These are phyloP conservation scores for Dendroctonus valens DNA, from an alignment of 1,140 invertebrate species.

Conservation along the genomic window DNA sequence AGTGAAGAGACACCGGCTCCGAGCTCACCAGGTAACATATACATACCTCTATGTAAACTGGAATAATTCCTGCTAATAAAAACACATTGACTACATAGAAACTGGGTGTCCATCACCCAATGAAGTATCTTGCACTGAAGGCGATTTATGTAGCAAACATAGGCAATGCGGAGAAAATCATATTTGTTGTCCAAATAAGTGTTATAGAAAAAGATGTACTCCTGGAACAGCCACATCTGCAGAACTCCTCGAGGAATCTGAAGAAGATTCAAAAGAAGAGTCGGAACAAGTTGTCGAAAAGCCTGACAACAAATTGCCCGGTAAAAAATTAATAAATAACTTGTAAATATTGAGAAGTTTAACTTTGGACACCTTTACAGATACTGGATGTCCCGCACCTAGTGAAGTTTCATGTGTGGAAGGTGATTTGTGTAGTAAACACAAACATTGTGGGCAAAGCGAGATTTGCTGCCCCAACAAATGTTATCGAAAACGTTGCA, in stretches of 20 bases:
- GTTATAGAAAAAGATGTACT: conserved; percentile 27
- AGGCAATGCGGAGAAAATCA: conserved; percentile 21
- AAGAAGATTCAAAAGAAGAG: conserved; percentile 27
- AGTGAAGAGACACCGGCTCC: conserved; percentile 15
- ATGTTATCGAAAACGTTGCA: conserved; percentile 28
- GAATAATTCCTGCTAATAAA: conserved; percentile 1
- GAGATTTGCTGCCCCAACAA: conserved; percentile 31
- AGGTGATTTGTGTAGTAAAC: conserved; percentile 29
- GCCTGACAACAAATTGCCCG: background rate
- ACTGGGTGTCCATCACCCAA: conserved; percentile 23
- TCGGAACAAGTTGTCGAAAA: background rate
- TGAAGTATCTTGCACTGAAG: conserved; percentile 25
- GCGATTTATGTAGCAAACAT: conserved; percentile 27
- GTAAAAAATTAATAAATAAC: background rate
- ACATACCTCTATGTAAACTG: background rate
- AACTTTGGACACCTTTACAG: background rate
- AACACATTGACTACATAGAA: conserved; percentile 9
- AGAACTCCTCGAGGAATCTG: conserved; percentile 28
- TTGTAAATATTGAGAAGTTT: background rate
- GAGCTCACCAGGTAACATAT: conserved; percentile 12
- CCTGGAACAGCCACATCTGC: conserved; percentile 21
- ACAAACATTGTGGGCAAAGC: conserved; percentile 18
- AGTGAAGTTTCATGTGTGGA: conserved; percentile 20
- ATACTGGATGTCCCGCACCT: conserved; percentile 22
- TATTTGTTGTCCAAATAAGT: conserved; percentile 32